Evolutionary conservation across 2,888 invertebrate species (phyloP), one percentile per base, ranked within the genome.

Genomic region (Drosophila differens): DNA sequence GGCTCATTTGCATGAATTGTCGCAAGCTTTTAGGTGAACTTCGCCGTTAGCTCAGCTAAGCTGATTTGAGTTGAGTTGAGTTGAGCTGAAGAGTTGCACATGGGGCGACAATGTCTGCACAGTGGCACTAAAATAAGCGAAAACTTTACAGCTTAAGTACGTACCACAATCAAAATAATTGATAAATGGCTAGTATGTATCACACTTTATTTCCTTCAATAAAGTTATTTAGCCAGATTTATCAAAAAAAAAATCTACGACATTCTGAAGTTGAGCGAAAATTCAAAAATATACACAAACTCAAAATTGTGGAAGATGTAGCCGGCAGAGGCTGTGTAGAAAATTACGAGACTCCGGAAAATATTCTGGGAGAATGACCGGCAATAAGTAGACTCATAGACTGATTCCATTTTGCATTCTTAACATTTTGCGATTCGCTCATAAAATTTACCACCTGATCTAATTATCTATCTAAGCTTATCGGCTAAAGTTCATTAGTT

Each of bases 1-100:
- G 81, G 75, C 89, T 86, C 90, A 86, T 86, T 89, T 89, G 89
- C 91, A 87, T 89, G 91, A 89, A 81, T 86, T 91, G 87, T 89
- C 89, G 84, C 87, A 83, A 71, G 85, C 90, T 90, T 85, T 85
- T 83, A 90, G 90, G 70, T 75, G 74, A 88, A 86, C 78, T 90
- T 90, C 76, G 68, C 61, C 82, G 65, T 66, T 66, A 49, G 74
- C 58, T 39, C 63, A 54, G 70, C 59, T 64, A 47, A 51, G 57
- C 39, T 30, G 39, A 47, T 67, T 54, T 37, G 68, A 64, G 70
- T 54, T 69, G 53, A 44, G 63, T 9, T 22, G 22, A 81, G 68
- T 54, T 66, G 65, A 64, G 67, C 37, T 68, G 53, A 41, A 62
- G n/a, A 77, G 68, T 58, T 68, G 25, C 63, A 60, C 61, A 69